phyloP scores from a whole-genome alignment of 2,113 vertebrate genomes.

The Paedocypris sp. region DNA sequence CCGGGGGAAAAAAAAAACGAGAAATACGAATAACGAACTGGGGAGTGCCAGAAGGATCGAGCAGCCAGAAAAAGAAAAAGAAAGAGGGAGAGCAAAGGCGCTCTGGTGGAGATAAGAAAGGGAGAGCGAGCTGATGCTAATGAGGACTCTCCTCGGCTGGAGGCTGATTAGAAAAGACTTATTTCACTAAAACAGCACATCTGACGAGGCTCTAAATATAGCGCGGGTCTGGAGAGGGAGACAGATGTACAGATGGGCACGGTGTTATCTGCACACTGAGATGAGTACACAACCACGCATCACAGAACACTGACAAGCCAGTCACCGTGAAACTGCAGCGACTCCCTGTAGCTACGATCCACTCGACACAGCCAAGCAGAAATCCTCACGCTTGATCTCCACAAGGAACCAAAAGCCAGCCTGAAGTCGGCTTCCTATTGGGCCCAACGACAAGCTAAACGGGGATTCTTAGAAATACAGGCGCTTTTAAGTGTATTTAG shows the following conservation, averaged over 20 bases:
- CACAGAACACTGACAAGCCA: conserved; percentile 8
- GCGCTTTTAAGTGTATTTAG: too few species aligned
- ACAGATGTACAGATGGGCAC: conserved; percentile 30
- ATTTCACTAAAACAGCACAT: conserved; percentile 22
- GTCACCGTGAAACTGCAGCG: neutral
- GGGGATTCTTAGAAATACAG: too few species aligned
- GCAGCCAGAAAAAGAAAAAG: neutral
- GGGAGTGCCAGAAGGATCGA: neutral
- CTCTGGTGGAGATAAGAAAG: conserved; percentile 6
- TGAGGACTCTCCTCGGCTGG: conserved; percentile 3
- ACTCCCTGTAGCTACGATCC: conserved; percentile 8
- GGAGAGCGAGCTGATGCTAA: conserved; percentile 1
- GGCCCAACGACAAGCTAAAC: too few species aligned
- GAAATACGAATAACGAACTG: neutral
- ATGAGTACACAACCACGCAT: conserved; percentile 4
- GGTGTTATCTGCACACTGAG: conserved; percentile 17
- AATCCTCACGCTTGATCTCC: too few species aligned
- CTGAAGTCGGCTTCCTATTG: neutral
- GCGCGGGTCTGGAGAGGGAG: conserved; percentile 3
- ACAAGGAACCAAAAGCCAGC: neutral
- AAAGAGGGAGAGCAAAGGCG: neutral
- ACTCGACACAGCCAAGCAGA: neutral
- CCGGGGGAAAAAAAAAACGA: neutral
- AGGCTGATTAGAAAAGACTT: conserved; percentile 26
- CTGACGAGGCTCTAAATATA: conserved; percentile 30